Conservation (phyloP, 2,888 invertebrate species). For the Heliconius erato region DNA sequence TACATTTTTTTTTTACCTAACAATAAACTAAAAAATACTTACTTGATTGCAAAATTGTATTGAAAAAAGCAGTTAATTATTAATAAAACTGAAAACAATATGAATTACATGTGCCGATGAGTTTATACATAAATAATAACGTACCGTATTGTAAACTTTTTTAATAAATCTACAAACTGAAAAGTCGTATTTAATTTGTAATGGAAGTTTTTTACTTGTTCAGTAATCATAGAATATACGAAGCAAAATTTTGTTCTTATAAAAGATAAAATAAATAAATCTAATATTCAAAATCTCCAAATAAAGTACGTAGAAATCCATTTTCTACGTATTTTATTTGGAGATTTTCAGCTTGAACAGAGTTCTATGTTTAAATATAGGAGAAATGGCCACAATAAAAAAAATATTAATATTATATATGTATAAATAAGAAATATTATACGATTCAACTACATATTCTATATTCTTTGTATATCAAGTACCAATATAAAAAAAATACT, state of each 20-base stretch:
- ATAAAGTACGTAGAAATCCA: too few relatives aligned
- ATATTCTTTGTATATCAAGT: too few relatives aligned
- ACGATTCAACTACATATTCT: too few relatives aligned
- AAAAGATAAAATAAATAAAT: neutral
- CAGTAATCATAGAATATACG: neutral
- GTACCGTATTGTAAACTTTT: conserved; percentile 11
- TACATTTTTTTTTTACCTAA: neutral
- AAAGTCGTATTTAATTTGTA: neutral
- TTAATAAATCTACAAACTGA: neutral
- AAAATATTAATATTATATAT: too few relatives aligned
- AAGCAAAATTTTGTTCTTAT: neutral
- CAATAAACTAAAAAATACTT: neutral
- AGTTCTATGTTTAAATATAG: too few relatives aligned
- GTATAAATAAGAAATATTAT: too few relatives aligned
- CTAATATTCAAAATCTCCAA: too few relatives aligned
- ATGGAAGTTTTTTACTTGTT: neutral
- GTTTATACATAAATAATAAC: conserved; percentile 1
- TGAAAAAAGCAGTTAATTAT: neutral
- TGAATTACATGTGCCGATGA: conserved; percentile 13
- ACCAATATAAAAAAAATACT: too few relatives aligned
- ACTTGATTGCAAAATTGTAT: neutral
- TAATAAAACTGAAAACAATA: conserved; percentile 20
- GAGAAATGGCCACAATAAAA: too few relatives aligned
- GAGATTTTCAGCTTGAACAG: too few relatives aligned
- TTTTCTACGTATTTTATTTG: too few relatives aligned